Percentiles rank a stretch among this genome's conserved stretches.
phyloP scores from a whole-genome alignment of 2,888 invertebrate species.

The Ernsta delagoae region DNA sequence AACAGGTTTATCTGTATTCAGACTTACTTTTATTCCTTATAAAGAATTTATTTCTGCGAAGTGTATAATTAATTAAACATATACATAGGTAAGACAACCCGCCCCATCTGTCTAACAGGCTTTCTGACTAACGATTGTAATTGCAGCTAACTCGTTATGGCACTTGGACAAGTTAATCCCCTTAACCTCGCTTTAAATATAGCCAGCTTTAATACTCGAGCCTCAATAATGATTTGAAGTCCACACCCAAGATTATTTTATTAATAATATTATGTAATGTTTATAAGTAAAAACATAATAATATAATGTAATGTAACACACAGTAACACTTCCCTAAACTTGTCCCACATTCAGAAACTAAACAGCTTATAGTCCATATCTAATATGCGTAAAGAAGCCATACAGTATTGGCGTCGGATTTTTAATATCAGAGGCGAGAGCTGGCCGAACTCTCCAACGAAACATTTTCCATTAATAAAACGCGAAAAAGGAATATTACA shows the following conservation, averaged over 20 bases:
- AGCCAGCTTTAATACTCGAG: too few species aligned
- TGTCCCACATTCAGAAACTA: conserved; percentile 11
- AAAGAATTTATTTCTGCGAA: conserved; percentile 10
- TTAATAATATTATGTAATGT: neutral
- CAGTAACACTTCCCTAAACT: conserved; percentile 1
- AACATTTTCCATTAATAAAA: conserved; percentile 86
- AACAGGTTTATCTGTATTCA: neutral
- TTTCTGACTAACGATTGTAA: conserved; percentile 20
- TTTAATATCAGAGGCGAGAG: conserved; percentile 81
- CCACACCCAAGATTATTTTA: too few species aligned
- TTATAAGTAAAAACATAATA: neutral
- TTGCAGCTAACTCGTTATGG: conserved; percentile 17
- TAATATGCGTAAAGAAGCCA: conserved; percentile 67
- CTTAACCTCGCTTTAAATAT: conserved; percentile 14
- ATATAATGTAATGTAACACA: neutral
- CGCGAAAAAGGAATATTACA: conserved; percentile 86
- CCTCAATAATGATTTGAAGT: too few species aligned
- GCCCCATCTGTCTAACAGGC: conserved; percentile 11
- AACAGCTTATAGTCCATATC: conserved; percentile 51
- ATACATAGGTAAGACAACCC: conserved; percentile 3
- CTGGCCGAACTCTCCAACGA: conserved; percentile 79
- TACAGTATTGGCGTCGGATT: conserved; percentile 67
- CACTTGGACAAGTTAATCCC: conserved; percentile 23
- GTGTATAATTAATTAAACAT: conserved; percentile 3
- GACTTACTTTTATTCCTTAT: neutral